Base-by-base conservation (phyloP, 2,888 invertebrate genomes). In the Volucella inanis region DNA sequence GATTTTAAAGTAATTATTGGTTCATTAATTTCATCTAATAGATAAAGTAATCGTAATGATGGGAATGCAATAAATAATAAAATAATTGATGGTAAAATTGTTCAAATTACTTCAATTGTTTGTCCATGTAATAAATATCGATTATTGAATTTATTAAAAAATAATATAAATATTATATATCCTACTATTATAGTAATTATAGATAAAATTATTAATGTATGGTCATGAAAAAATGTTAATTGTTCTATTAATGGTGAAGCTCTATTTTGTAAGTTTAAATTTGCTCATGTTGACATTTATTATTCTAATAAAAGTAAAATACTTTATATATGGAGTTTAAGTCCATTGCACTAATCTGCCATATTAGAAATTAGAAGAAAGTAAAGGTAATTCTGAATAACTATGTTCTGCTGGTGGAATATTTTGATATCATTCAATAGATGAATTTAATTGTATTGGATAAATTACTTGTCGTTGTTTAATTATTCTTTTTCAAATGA, bases 291-390 rank as follows among this genome's bases (percentile, higher is more conserved):
- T 92, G 93, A 92, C 91, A 94, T 94, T 89, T 75, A 49, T 90
- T 18, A 1, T 93, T 94, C 93, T 94, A 94, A 94, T 93, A 93
- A 94, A 94, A 93, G 93, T 92, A 89, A 91, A 89, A 90, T 91
- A 92, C 93, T 94, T 94, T 94, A 94, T 94, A 92, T 93, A 93
- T 94, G 94, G 92, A 93, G 93, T 93, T 94, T 94, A 94, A 94
- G 93, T 94, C 93, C 94, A 94, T 93, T 93, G 93, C 93, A 93
- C 92, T 93, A 92, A 88, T 93, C 93, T 93, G 93, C 92, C 94
- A 94, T 93, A 94, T 94, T 94, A 94, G 93, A 94, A 94, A 88
- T 93, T 93, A 90, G 92, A 92, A 92, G 18, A 18, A 18, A 94
- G 90, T 92, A 93, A 91, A 87, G 94, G 94, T 68, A 94, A 84